Base-by-base conservation (phyloP, 2,888 invertebrate species). In the Hedychridium roseum region DNA sequence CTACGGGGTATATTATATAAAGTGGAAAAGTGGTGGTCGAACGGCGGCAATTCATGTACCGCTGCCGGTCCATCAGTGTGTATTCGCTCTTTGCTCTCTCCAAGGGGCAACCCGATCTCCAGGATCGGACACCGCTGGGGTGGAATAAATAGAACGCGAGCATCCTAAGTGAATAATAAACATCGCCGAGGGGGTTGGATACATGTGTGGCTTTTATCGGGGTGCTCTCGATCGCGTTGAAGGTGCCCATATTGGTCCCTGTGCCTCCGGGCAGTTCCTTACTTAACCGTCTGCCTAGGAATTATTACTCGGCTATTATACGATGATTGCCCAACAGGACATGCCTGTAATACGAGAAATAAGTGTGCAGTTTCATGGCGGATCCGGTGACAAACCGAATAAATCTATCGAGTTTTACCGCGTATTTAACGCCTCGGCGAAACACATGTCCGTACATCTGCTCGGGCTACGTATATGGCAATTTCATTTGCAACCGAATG, bases 251-350 rank as follows among this genome's bases (percentile, higher is more conserved):
- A 74, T 69, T 70, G 76, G 70, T 63, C 64, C 50, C 60, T 58
- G 48, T 53, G 74, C 74, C 74, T 65, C 52, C 53, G 71, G 72
- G 71, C 36, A 53, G 46, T 58, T 51, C 47, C 56, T 64, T 62
- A 57, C 62, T 52, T 49, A 34, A 42, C 31, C 48, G 47, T 38
- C 43, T 50, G 20, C 18, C 26, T 21, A 17, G 18, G 41, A 64
- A 72, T 74, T 68, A 76, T 76, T 76, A 73, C 63, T 71, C 70
- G 58, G 64, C 74, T 64, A 76, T 76, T 76, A 74, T 74, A 73
- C 73, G 70, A 70, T 71, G 72, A 76, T 76, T 76, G 75, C 66
- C 73, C 67, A 64, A 69, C 69, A 66, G 67, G 70, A 68, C 54
- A 56, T 55, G 53, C 73, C 70, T 74, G 76, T 76, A 76, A 76